Conservation (phyloP, 2,113 vertebrate species). For the Eulacestoma nigropectus region DNA sequence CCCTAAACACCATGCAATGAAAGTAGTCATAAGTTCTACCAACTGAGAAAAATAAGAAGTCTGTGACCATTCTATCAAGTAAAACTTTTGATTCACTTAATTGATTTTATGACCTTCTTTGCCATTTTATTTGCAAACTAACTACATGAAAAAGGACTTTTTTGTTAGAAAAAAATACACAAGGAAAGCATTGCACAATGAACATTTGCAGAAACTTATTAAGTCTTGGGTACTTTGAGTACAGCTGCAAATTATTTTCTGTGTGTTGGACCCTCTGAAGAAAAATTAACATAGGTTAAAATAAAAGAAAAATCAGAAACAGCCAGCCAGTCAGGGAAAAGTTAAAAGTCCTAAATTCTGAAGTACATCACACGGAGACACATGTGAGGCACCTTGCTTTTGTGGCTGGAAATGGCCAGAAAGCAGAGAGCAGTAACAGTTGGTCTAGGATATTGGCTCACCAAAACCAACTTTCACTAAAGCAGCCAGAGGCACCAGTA, state of each 20-base stretch:
- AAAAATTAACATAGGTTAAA: neutral
- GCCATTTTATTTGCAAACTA: neutral
- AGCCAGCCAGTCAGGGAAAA: neutral
- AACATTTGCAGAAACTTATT: neutral
- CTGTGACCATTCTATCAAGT: neutral
- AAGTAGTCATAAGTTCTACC: neutral
- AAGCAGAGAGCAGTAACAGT: neutral
- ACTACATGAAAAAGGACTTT: neutral
- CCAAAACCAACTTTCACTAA: neutral
- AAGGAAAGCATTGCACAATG: neutral
- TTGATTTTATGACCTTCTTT: neutral
- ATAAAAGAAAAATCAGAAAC: neutral
- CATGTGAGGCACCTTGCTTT: neutral
- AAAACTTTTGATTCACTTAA: neutral
- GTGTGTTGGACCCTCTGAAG: neutral
- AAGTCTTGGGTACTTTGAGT: neutral
- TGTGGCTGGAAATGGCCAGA: neutral
- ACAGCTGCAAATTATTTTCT: neutral
- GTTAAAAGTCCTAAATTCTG: neutral
- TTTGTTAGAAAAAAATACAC: neutral
- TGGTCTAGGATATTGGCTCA: neutral
- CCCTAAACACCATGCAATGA: neutral
- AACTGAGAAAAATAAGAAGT: neutral
- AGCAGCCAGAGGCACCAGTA: neutral
- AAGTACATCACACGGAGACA: neutral